These are phyloP conservation scores for Triops cancriformis DNA, from an alignment of 1,140 invertebrate genomes.

Conservation along the genomic window DNA sequence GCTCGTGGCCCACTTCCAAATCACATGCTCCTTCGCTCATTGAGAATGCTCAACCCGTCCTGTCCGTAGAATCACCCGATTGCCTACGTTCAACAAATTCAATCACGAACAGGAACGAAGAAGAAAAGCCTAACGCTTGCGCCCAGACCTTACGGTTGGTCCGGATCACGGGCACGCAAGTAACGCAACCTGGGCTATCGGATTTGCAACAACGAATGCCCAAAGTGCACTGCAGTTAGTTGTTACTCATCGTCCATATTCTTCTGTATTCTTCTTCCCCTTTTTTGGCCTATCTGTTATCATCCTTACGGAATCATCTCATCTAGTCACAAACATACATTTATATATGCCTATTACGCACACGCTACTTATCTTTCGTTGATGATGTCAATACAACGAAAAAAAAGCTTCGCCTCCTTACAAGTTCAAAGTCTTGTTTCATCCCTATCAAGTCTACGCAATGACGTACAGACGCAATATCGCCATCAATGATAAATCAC, in stretches of 20 bases:
- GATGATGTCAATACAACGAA: no score
- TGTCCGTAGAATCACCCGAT: background rate
- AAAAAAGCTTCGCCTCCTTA: no score
- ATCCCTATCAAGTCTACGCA: no score
- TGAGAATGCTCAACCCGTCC: background rate
- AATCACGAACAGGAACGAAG: background rate
- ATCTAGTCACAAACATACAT: no score
- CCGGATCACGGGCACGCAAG: slow-evolving; percentile 16
- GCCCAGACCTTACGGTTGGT: background rate
- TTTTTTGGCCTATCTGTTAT: no score
- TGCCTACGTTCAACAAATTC: background rate
- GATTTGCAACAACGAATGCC: background rate
- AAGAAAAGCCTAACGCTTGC: background rate
- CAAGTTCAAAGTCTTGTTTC: no score
- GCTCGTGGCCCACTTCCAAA: background rate
- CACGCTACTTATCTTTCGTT: no score
- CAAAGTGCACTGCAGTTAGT: background rate
- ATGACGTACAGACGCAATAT: no score
- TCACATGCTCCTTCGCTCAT: background rate
- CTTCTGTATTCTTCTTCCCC: background rate
- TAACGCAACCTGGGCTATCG: slow-evolving; percentile 25
- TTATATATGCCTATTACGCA: no score
- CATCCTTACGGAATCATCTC: no score
- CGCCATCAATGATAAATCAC: no score
- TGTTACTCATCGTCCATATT: background rate